Evolutionary conservation across 64 coral and sea anemone species (phyloP), one percentile per base, ranked within the genome.

Genomic region (Pocillopora damicornis): DNA sequence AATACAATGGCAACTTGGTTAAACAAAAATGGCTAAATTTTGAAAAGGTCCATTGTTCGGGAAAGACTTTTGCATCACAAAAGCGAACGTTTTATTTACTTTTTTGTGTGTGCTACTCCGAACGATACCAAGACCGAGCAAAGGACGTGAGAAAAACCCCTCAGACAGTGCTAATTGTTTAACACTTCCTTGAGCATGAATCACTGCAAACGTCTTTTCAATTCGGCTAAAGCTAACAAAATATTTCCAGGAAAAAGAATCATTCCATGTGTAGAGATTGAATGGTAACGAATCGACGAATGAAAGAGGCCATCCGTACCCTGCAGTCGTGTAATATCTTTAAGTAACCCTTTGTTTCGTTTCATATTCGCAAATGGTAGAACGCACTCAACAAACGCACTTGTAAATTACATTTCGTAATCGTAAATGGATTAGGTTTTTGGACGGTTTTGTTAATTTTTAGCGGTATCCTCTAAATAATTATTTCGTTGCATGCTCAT

Each of bases 61-160:
- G 17, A 11, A 71, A 42, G 42, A 14, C 37, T 5, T 85, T 85
- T 72, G 22, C 81, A 85, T 85, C 20, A 85, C 81, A 85, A 85
- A 85, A 38, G 64, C 22, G 36, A 72, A 58, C 61, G 81, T 57
- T 57, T 85, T 68, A 64, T 65, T 83, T 42, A 63, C 81, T 85
- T 85, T 85, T 22, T 85, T 85, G 37, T 23, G 20, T 85, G 17
- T 85, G 37, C 81, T 85, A 13, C 42, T 58, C 63, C 57, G 13
- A 71, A 26, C 36, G 81, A 85, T 63, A n/a, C 35, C 10, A 51
- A 69, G 6, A 63, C 62, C 16, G 1, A 30, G 35, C 62, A 22
- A 85, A 58, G 80, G 81, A 85, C 68, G 81, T 42, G 37, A 85
- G 81, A 85, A 85, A 85, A 85, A 85, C 36, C 36, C 80, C 80